These are phyloP conservation scores for Cyanoramphus novaezelandiae DNA, from an alignment of 2,113 vertebrate species.

Conservation along the genomic window DNA sequence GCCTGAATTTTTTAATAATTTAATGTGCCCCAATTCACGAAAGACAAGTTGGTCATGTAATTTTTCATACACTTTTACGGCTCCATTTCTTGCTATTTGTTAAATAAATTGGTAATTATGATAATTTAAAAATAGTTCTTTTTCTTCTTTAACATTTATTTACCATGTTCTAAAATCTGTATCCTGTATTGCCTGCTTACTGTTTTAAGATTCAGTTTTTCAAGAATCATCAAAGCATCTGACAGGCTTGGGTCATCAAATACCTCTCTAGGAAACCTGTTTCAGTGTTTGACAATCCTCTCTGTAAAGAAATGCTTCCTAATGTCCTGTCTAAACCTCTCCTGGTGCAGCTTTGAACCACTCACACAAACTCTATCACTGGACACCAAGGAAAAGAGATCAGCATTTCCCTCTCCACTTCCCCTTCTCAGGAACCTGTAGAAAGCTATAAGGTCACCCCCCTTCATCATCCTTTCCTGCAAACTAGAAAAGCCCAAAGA, in stretches of 20 bases:
- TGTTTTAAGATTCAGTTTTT: neutral
- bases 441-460: neutral
- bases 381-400: neutral
- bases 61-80: neutral
- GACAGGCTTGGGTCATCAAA: neutral
- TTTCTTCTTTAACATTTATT: neutral
- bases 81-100: neutral
- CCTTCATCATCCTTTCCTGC: neutral
- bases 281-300: neutral
- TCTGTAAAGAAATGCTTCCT: fast-evolving
- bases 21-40: fast-evolving
- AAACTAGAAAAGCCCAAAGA: neutral
- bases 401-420: neutral
- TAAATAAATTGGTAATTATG: neutral
- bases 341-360: neutral
- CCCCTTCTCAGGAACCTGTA: neutral
- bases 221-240: neutral
- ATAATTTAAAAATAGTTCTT: neutral
- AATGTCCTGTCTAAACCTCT: neutral
- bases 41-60: neutral
- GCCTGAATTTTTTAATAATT: neutral
- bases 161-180: neutral
- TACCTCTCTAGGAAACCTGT: neutral
- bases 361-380: too few relatives aligned
- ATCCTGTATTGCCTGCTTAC: neutral